Percentiles rank a stretch among this genome's conserved stretches.
Conservation (phyloP, 1,140 invertebrate genomes). For the Drosophila rhopaloa region DNA sequence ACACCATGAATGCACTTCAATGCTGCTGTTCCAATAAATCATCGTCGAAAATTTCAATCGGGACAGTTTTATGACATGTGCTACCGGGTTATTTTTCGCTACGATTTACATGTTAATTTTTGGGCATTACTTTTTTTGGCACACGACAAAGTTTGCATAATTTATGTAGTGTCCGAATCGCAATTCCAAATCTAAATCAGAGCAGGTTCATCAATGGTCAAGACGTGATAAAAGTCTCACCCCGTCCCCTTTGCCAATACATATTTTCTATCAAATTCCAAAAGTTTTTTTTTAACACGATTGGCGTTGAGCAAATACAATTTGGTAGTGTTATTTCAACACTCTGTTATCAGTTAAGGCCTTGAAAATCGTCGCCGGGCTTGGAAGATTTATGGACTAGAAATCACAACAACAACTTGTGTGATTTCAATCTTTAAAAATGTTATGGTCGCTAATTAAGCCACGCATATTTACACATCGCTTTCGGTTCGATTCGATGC, state of each 20-base stretch:
- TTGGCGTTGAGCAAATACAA: constrained; percentile 59
- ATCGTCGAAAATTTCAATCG: constrained; percentile 30
- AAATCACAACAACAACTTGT: constrained; percentile 19
- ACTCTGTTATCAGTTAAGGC: constrained; percentile 50
- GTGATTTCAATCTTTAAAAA: constrained; percentile 52
- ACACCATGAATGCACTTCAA: constrained; percentile 71
- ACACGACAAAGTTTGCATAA: constrained; percentile 78
- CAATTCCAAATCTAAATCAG: constrained; percentile 62
- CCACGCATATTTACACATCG: constrained; percentile 49
- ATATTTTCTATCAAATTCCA: constrained; percentile 7
- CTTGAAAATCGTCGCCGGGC: constrained; percentile 13
- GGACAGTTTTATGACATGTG: constrained; percentile 65
- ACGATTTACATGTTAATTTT: constrained; percentile 77
- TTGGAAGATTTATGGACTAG: constrained; percentile 26
- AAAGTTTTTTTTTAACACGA: constrained; percentile 4
- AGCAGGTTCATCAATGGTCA: constrained; percentile 48
- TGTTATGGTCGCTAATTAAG: constrained; percentile 55
- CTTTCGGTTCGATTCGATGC: constrained; percentile 19
- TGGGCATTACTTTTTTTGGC: constrained; percentile 56
- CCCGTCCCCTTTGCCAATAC: not conserved
- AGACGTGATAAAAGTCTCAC: constrained; percentile 20
- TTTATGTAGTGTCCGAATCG: constrained; percentile 57
- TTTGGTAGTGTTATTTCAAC: constrained; percentile 58
- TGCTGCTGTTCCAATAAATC: constrained; percentile 56
- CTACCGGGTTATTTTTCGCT: constrained; percentile 36